Percentiles rank a stretch among this genome's conserved stretches.
These are phyloP conservation scores for Anoplopoma fimbria DNA, from an alignment of 2,113 vertebrate species.

Conservation along the genomic window DNA sequence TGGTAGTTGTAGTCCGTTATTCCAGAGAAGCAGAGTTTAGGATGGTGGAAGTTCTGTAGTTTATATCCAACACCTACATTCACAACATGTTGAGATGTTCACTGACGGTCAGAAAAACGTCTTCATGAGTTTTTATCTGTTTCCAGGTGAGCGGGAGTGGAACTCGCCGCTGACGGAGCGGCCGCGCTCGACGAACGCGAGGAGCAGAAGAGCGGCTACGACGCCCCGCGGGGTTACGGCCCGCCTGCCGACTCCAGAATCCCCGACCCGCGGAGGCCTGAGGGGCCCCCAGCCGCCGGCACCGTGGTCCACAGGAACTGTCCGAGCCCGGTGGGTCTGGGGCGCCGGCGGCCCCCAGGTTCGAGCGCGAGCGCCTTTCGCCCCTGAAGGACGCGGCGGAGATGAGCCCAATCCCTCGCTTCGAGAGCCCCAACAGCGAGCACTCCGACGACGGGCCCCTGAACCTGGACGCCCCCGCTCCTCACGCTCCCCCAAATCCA, in stretches of 20 bases:
- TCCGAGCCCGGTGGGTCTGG: slow-evolving; percentile 80
- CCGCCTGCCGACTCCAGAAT: slow-evolving; percentile 39
- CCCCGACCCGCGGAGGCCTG: slow-evolving; percentile 66
- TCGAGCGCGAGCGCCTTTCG: slow-evolving; percentile 72
- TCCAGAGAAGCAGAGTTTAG: too few species aligned
- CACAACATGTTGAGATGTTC: neutral
- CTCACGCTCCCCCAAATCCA: slow-evolving; percentile 46
- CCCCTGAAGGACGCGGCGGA: slow-evolving; percentile 71
- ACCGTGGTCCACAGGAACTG: slow-evolving; percentile 69
- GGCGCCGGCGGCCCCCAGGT: slow-evolving; percentile 24
- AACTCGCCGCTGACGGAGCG: slow-evolving; percentile 76
- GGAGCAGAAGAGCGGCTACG: slow-evolving; percentile 85
- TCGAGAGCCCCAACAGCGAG: slow-evolving; percentile 85
- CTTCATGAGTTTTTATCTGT: neutral
- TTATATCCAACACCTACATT: too few species aligned
- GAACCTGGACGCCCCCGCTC: slow-evolving; percentile 41
- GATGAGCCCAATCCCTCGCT: slow-evolving; percentile 76
- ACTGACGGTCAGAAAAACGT: neutral
- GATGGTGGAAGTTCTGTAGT: too few species aligned
- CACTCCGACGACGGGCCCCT: slow-evolving; percentile 78
- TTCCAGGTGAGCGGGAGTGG: slow-evolving; percentile 77
- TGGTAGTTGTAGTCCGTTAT: too few species aligned
- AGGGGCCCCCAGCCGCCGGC: slow-evolving; percentile 48
- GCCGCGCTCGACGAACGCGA: slow-evolving; percentile 84
- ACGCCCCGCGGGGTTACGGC: slow-evolving; percentile 86